These are phyloP conservation scores for Drosophila lacicola DNA, from an alignment of 2,888 invertebrate genomes.

Conservation along the genomic window DNA sequence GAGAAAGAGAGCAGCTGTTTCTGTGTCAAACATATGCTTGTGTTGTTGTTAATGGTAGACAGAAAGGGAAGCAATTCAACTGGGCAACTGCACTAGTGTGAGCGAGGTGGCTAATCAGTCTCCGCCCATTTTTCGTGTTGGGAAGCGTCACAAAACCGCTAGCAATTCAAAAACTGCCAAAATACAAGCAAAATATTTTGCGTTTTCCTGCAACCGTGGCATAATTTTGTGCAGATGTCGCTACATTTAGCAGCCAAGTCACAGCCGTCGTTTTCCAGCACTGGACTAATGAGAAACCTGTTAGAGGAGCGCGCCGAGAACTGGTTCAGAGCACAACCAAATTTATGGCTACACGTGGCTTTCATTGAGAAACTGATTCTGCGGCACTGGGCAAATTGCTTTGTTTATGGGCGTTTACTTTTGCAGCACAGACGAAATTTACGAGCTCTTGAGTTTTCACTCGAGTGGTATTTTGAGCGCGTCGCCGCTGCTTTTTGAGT, in stretches of 20 bases:
- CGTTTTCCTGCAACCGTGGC: conserved; percentile 12
- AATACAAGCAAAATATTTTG: conserved; percentile 30
- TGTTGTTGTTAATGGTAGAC: conserved; percentile 53
- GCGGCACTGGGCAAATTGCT: conserved; percentile 65
- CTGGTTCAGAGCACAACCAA: conserved; percentile 61
- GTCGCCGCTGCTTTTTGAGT: conserved; percentile 21
- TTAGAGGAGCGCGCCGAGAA: conserved; percentile 65
- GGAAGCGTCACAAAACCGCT: conserved; percentile 45
- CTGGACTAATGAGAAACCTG: conserved; percentile 80
- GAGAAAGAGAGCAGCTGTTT: conserved; percentile 77
- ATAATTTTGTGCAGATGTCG: conserved; percentile 15
- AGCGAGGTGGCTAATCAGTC: conserved; percentile 70
- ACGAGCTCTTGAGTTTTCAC: conserved; percentile 65
- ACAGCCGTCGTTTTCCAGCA: conserved; percentile 43
- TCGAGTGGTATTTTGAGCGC: conserved; percentile 45
- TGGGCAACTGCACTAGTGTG: conserved; percentile 39
- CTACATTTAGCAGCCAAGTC: conserved; percentile 6
- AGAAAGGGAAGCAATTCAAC: conserved; percentile 59
- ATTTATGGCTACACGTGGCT: conserved; percentile 79
- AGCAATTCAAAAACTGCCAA: conserved; percentile 40
- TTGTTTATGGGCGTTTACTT: conserved; percentile 85
- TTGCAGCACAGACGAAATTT: conserved; percentile 66
- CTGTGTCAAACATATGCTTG: conserved; percentile 72
- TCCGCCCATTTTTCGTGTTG: conserved; percentile 82
- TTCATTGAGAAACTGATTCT: conserved; percentile 76